phyloP scores from a whole-genome alignment of 2,797 vertebrate genomes.

The Crocidura indochinensis region DNA sequence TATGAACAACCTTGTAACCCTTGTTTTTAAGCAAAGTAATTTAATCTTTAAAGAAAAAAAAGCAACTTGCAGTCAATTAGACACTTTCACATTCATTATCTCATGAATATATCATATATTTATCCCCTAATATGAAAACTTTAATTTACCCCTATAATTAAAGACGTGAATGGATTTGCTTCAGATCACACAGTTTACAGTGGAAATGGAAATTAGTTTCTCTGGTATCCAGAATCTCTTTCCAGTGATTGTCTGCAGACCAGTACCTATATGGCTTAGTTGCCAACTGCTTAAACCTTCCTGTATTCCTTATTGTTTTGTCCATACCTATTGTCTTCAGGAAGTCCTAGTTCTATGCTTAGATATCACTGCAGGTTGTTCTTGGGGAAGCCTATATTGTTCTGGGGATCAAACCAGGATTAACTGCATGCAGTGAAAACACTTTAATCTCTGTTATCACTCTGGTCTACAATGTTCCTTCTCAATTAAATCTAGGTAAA shows the following conservation, averaged over 20 bases:
- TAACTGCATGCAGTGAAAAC: too few species aligned
- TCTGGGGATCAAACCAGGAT: too few species aligned
- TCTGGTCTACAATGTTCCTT: not conserved
- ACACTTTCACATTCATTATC: not conserved
- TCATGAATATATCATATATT: not conserved
- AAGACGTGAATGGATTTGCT: not conserved
- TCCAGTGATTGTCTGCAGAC: slow-evolving; percentile 13
- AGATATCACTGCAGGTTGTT: too few species aligned
- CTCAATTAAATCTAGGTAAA: slow-evolving; percentile 20
- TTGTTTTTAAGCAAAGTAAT: too few species aligned
- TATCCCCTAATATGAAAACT: not conserved
- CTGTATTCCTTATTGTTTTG: not conserved
- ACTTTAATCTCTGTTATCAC: too few species aligned
- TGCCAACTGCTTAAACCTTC: not conserved
- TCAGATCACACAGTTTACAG: not conserved
- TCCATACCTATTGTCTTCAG: too few species aligned
- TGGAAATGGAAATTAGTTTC: not conserved
- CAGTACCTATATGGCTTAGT: not conserved
- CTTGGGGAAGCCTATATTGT: too few species aligned
- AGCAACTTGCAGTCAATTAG: not conserved
- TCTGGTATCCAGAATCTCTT: not conserved
- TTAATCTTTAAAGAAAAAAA: not conserved
- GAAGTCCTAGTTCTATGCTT: too few species aligned
- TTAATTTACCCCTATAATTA: not conserved
- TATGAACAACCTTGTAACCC: too few species aligned